phyloP scores from a whole-genome alignment of 2,888 invertebrate species.

The Sthenelais limicola region DNA sequence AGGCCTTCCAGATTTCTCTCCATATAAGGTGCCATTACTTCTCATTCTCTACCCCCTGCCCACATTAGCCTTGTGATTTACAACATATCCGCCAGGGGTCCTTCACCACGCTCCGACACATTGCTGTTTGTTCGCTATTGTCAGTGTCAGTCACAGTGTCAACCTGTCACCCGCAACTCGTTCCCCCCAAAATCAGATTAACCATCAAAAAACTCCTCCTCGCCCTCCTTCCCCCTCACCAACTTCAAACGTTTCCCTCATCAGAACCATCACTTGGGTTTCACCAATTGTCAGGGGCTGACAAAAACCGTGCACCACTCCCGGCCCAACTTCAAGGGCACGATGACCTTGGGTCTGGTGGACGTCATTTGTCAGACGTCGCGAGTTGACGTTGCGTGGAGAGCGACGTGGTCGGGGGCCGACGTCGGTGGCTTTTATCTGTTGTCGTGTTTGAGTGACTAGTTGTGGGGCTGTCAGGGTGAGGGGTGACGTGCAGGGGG shows the following conservation, averaged over 20 bases:
- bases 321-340: conserved; percentile 3
- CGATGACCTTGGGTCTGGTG: conserved; percentile 18
- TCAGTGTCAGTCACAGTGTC: conserved; percentile 21
- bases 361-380: conserved; percentile 34
- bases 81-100: too few relatives aligned
- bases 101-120: too few relatives aligned
- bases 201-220: conserved; percentile 27
- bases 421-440: conserved; percentile 22
- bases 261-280: conserved; percentile 23
- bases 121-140: conserved; percentile 30
- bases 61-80: too few relatives aligned
- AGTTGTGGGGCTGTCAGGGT: not conserved
- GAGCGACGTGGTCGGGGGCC: conserved; percentile 8
- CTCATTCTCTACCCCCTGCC: too few relatives aligned
- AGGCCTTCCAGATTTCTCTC: too few relatives aligned
- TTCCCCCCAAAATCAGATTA: conserved; percentile 30
- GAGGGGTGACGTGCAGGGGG: conserved; percentile 5
- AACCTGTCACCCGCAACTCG: conserved; percentile 23
- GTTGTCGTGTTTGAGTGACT: conserved; percentile 12
- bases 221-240: not conserved
- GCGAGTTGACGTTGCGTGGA: conserved; percentile 33
- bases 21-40: too few relatives aligned
- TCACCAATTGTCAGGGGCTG: conserved; percentile 11
- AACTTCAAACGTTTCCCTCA: conserved; percentile 13
- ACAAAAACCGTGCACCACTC: conserved; percentile 15